phyloP scores from a whole-genome alignment of 2,888 invertebrate species.

The Pandemis heparana region DNA sequence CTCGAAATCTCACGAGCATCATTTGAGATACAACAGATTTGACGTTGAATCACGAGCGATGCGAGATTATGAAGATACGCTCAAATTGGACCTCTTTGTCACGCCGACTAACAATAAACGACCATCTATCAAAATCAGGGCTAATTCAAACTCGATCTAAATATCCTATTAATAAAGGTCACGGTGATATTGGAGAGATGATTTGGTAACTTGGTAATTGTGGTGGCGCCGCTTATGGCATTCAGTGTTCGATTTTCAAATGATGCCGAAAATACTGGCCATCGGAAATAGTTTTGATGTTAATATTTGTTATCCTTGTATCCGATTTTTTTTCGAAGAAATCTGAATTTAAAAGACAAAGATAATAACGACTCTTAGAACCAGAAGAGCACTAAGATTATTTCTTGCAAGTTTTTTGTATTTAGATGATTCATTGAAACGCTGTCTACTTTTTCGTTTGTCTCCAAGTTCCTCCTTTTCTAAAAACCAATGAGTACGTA shows the following conservation, averaged over 20 bases:
- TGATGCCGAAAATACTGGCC: constrained; percentile 20
- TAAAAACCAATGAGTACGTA: too few species aligned
- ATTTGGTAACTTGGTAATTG: constrained; percentile 3
- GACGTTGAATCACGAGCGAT: constrained; percentile 78
- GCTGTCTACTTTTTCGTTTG: too few species aligned
- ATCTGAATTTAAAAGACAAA: not conserved
- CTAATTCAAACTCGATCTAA: constrained; percentile 23
- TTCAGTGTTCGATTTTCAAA: constrained; percentile 18
- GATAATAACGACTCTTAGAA: not conserved
- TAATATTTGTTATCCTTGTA: not conserved
- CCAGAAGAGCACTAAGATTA: not conserved
- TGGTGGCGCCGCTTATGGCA: constrained; percentile 33
- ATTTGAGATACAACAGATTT: constrained; percentile 69
- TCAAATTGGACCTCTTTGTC: constrained; percentile 77
- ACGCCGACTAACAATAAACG: constrained; percentile 53
- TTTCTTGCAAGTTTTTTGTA: not conserved
- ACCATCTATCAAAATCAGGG: constrained; percentile 3
- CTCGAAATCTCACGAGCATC: constrained; percentile 54
- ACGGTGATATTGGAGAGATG: constrained; percentile 1
- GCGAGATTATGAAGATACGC: constrained; percentile 61
- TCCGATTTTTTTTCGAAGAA: not conserved
- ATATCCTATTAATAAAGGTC: not conserved
- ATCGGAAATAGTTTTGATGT: not conserved
- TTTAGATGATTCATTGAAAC: not conserved
- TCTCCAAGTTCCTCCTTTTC: too few species aligned